Evolutionary conservation across 2,888 invertebrate species (phyloP), one percentile per base, ranked within the genome.

Genomic region (Chalcosyrphus nemorum): DNA sequence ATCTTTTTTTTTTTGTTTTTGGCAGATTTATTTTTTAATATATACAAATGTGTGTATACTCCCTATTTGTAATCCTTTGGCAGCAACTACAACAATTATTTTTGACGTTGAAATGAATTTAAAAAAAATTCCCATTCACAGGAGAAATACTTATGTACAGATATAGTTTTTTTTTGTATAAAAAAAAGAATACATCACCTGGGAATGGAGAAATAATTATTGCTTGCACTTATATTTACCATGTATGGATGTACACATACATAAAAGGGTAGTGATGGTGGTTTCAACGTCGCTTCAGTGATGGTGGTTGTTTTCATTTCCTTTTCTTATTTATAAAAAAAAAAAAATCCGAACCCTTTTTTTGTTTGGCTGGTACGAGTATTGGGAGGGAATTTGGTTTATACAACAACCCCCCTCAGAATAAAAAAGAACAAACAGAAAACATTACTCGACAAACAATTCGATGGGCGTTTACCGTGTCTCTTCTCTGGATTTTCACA

Each of bases 381-480:
- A 45, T 57, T 57, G 27, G 17, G 35, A 17, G 15, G 56, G 38
- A n/a, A 15, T 19, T 56, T 57, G 47, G 35, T 57, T 57, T 24
- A 21, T 15, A 21, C 45, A 68, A 35, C 57, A 70, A 47, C 70
- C 57, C 70, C 57, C 70, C 35, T 70, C 27, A 21, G 17, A 57
- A 35, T 56, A 15, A 24, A 27, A 13, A 15, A 24, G 19, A 13
- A 70, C 13, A 27, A 57, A 61, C 43, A 43, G 11, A n/a, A n/a
- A n/a, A n/a, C 7, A 24, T 9, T 63, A 43, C 24, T 43, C 38
- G 47, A 63, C 45, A 70, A 47, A 43, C 43, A 54, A 52, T 71
- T 78, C 63, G 70, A 71, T 71, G 77, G 77, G 70, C 59, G 61
- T 77, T 59, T 59, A 68, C 66, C 50, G 66, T 76, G 57, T 76